Percentiles rank a stretch among this genome's conserved stretches.
Evolutionary conservation across 2,113 vertebrate genomes (phyloP).

Genomic region (Aythya baeri): DNA sequence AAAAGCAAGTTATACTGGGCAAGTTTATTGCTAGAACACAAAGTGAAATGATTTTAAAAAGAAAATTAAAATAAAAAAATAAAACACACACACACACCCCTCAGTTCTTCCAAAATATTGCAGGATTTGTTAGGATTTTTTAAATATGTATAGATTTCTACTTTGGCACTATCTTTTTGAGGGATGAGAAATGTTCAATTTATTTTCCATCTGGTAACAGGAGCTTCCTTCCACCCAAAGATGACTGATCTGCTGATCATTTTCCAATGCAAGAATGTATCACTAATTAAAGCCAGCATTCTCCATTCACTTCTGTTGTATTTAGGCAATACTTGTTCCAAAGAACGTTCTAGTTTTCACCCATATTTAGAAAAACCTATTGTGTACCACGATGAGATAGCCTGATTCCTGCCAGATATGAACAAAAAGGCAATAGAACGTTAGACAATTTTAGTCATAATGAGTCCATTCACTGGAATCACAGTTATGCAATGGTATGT

Average conservation of each 20-base stretch:
- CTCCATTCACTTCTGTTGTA: conserved; percentile 56
- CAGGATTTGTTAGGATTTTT: background rate
- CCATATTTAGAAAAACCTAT: conserved; percentile 52
- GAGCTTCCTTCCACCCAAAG: conserved; percentile 43
- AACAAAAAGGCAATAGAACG: conserved; percentile 41
- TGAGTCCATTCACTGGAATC: conserved; percentile 13
- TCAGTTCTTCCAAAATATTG: background rate
- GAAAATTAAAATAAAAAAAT: background rate
- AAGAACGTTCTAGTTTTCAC: conserved; percentile 61
- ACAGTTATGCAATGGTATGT: conserved; percentile 13
- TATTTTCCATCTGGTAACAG: conserved; percentile 26
- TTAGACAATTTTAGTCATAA: conserved; percentile 61
- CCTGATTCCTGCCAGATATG: conserved; percentile 53
- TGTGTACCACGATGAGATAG: conserved; percentile 55
- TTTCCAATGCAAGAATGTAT: conserved; percentile 49
- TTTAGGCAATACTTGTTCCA: conserved; percentile 32
- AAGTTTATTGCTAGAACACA: background rate
- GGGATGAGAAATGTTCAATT: background rate
- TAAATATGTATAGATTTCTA: background rate
- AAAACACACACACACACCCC: background rate
- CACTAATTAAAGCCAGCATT: conserved; percentile 61
- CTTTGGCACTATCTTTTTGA: background rate
- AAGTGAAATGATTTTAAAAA: background rate
- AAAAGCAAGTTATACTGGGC: background rate
- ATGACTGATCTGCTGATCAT: conserved; percentile 46